phyloP scores from a whole-genome alignment of 2,797 vertebrate genomes.

The Crypturellus tataupa region DNA sequence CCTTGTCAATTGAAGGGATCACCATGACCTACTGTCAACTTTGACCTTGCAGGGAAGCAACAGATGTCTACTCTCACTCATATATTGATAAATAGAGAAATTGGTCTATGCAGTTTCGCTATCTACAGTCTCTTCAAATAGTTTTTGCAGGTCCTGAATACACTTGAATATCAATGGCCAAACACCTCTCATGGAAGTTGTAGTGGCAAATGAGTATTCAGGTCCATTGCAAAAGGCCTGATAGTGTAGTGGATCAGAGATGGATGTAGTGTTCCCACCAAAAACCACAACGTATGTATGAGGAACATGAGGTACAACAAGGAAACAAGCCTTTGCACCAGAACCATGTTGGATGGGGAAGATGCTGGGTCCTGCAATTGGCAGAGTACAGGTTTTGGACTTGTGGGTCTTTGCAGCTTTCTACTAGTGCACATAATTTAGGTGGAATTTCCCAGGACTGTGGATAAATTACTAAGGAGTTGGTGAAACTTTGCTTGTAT shows the following conservation, averaged over 20 bases:
- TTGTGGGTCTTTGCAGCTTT: neutral
- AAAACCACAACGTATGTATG: neutral
- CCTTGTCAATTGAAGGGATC: neutral
- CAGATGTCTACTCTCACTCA: neutral
- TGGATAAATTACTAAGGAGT: neutral
- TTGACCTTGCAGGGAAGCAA: neutral
- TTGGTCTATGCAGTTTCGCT: neutral
- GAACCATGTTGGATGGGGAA: neutral
- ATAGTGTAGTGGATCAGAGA: neutral
- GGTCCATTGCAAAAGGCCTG: neutral
- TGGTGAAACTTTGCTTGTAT: neutral
- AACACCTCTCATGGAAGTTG: neutral
- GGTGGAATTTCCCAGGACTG: neutral
- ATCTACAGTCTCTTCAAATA: neutral
- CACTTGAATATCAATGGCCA: accelerated
- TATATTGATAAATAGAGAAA: neutral
- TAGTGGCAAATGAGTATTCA: neutral
- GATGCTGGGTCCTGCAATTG: neutral
- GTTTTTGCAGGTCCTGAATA: neutral
- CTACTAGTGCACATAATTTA: neutral
- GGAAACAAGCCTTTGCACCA: neutral
- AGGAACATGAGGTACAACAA: neutral
- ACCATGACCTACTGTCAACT: neutral
- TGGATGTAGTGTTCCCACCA: accelerated
- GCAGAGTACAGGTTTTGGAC: neutral